Conservation (phyloP, 2,113 vertebrate species). For the Ondatra zibethicus region DNA sequence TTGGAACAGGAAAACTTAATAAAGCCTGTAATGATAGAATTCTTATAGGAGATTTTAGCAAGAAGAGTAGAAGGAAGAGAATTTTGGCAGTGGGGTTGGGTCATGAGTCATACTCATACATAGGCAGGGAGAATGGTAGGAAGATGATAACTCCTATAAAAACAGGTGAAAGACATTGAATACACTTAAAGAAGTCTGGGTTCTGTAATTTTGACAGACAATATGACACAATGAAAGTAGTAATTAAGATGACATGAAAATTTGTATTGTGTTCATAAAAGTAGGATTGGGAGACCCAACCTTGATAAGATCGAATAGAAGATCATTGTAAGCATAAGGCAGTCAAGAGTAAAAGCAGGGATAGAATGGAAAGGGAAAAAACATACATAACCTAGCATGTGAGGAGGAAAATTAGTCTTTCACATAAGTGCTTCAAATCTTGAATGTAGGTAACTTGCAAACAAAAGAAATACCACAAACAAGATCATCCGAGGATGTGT, state of each 20-base stretch:
- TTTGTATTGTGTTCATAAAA: background rate
- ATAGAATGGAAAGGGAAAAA: background rate
- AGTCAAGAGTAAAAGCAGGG: background rate
- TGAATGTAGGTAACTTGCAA: background rate
- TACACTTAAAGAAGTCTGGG: background rate
- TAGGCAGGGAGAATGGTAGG: background rate
- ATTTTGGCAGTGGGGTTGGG: background rate
- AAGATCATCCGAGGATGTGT: background rate
- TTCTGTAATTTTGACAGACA: background rate
- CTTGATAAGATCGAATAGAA: background rate
- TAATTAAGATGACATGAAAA: background rate
- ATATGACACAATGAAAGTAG: background rate
- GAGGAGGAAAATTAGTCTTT: background rate
- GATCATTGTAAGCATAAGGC: background rate
- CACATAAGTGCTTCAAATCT: background rate
- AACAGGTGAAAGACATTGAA: background rate
- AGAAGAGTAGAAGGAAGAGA: background rate
- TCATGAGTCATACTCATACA: background rate
- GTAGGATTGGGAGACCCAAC: background rate
- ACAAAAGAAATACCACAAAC: background rate
- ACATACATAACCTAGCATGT: background rate
- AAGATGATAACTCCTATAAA: background rate
- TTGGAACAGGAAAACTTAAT: constrained; percentile 16
- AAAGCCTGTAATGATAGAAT: background rate
- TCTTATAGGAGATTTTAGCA: constrained; percentile 25